phyloP scores from a whole-genome alignment of 2,888 invertebrate species.

The Synanthedon andrenaeformis region DNA sequence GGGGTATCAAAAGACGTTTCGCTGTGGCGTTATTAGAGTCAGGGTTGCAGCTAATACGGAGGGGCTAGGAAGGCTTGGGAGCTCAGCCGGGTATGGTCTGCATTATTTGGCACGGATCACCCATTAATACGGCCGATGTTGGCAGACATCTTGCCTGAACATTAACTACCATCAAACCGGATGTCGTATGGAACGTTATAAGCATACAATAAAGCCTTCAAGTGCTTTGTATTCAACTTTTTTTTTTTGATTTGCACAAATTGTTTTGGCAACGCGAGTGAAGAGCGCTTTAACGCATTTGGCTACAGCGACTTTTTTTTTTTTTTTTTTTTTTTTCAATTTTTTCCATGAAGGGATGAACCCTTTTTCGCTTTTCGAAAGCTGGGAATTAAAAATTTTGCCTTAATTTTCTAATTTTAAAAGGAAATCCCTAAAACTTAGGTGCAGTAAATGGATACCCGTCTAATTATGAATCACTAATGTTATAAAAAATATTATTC shows the following conservation, averaged over 20 bases:
- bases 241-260: neutral
- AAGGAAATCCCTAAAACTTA: too few species aligned
- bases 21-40: neutral
- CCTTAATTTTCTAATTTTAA: too few species aligned
- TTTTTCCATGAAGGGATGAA: neutral
- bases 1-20: too few species aligned
- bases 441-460: too few species aligned
- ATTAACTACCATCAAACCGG: slow-evolving; percentile 61
- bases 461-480: too few species aligned
- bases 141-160: slow-evolving; percentile 47
- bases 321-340: neutral
- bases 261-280: neutral
- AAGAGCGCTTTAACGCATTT: neutral
- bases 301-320: neutral
- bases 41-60: neutral
- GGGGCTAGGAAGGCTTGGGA: slow-evolving; percentile 3
- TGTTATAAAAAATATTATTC: too few species aligned
- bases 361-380: neutral
- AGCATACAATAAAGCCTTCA: slow-evolving; percentile 56
- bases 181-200: slow-evolving; percentile 59
- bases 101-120: slow-evolving; percentile 51
- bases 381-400: too few species aligned
- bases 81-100: slow-evolving; percentile 19
- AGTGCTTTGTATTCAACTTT: slow-evolving; percentile 13
- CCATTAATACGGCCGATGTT: slow-evolving; percentile 49